Base-by-base conservation (phyloP, 1,140 invertebrate genomes). In the Drosophila funebris region DNA sequence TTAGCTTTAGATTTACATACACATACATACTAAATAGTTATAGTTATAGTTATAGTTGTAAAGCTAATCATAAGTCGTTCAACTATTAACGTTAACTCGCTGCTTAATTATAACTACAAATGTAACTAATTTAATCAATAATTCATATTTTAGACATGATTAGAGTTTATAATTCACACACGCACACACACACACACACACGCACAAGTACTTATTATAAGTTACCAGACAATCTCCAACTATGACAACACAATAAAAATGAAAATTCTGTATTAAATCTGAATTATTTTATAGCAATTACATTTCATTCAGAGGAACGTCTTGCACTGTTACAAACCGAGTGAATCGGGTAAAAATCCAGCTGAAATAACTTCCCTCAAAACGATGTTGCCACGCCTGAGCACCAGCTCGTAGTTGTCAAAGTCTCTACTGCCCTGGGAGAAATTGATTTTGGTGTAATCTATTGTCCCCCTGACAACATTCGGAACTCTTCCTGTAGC, bases 11-110 rank as follows among this genome's bases (percentile, higher is more conserved):
- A 27, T 27, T 27, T 27, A 27, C 20, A 43, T 43, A 20, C 4
- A 33, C 41, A 8, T 43, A 20, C 29, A 31, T 46, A 13, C 9
- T 44, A 9, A 27, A 29, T 11, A 31, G 27, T 46, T 37, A 37
- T 9, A 13, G 0, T 20, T 13, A 7, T 60, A 22, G 7, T 4
- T 41, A 18, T 20, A 20, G 13, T 2, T 46, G n/a, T 24, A 27
- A 29, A 4, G 13, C 4, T 48, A 62, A 13, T 16, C 43, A 6
- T 36, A 60, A 60, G 52, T 66, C 24, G 68, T 71, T 71, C 62
- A 71, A 66, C 68, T 71, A 71, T 67, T 71, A 64, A 56, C 62
- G 36, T 66, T 71, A 66, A 50, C 52, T 66, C 62, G 68, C 68
- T 57, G 68, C 62, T 50, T 71, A 66, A 27, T 43, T 53, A 27